A percentile compares a stretch with the other conserved stretches of the same genome.
These are phyloP conservation scores for Genyomyrus donnyi DNA, from an alignment of 2,113 vertebrate genomes.

Conservation along the genomic window DNA sequence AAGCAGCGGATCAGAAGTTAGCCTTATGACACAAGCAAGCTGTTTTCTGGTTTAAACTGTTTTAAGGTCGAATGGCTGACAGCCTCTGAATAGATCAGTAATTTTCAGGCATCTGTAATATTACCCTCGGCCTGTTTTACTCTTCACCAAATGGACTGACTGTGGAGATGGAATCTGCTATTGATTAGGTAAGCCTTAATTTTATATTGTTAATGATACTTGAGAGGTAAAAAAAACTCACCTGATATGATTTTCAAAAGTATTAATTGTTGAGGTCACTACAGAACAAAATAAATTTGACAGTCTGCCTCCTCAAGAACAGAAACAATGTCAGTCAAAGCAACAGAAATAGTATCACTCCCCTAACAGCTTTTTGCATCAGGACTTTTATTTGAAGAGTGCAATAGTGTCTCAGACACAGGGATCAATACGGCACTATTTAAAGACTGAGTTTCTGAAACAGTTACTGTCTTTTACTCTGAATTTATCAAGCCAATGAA, in stretches of 20 bases:
- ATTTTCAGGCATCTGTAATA: not conserved
- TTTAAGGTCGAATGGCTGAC: not conserved
- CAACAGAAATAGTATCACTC: not conserved
- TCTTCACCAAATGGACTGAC: not conserved
- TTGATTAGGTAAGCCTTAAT: not conserved
- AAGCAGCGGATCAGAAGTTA: not conserved
- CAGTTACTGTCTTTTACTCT: conserved; percentile 48
- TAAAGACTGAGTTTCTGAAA: conserved; percentile 50
- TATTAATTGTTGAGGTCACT: not conserved
- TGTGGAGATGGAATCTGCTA: not conserved
- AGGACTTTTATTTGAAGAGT: conserved; percentile 41
- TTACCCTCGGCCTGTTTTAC: not conserved
- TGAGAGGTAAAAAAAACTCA: not conserved
- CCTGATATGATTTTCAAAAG: not conserved
- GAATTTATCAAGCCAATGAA: conserved; percentile 43
- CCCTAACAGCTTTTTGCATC: conserved; percentile 39
- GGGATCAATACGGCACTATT: conserved; percentile 36
- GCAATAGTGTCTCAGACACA: not conserved
- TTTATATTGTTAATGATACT: not conserved
- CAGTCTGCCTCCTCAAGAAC: not conserved
- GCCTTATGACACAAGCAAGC: not conserved
- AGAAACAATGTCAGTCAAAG: not conserved
- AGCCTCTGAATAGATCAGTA: not conserved
- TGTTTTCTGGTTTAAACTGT: not conserved
- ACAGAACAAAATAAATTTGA: not conserved